phyloP scores from a whole-genome alignment of 2,888 invertebrate species.

The Sphinx pinastri region DNA sequence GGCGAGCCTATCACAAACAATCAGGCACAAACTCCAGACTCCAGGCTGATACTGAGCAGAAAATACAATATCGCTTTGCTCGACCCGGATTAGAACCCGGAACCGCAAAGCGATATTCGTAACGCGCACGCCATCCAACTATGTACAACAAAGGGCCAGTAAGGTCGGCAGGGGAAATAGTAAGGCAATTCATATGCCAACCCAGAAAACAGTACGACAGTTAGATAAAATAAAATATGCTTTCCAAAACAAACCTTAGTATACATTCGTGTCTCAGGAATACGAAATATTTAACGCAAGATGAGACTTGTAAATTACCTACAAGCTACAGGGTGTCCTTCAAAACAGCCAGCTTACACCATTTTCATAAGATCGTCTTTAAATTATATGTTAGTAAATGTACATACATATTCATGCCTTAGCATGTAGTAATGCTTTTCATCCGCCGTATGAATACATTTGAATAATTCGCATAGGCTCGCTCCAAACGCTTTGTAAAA shows the following conservation, averaged over 20 bases:
- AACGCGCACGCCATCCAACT: too few species aligned
- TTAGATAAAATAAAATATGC: background rate
- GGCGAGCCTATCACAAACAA: too few species aligned
- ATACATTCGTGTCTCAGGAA: background rate
- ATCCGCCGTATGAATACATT: slow-evolving; percentile 68
- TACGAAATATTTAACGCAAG: slow-evolving; percentile 10
- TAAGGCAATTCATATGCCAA: background rate
- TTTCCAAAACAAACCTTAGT: background rate
- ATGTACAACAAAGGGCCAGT: too few species aligned
- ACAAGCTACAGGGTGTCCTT: background rate
- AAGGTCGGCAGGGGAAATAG: background rate
- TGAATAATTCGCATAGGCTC: slow-evolving; percentile 65
- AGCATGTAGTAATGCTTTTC: slow-evolving; percentile 53
- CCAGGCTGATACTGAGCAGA: too few species aligned
- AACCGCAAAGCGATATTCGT: too few species aligned
- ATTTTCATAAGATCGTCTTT: slow-evolving; percentile 23
- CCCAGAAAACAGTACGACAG: background rate
- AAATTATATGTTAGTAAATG: slow-evolving; percentile 41
- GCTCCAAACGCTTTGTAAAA: slow-evolving; percentile 50
- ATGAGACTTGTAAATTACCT: background rate
- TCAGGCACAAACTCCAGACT: too few species aligned
- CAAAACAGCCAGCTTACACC: background rate
- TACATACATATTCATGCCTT: slow-evolving; percentile 46
- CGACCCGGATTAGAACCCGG: too few species aligned
- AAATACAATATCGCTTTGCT: too few species aligned